Conservation (phyloP, 2,797 vertebrate species). For the Amphiprion clarkii region DNA sequence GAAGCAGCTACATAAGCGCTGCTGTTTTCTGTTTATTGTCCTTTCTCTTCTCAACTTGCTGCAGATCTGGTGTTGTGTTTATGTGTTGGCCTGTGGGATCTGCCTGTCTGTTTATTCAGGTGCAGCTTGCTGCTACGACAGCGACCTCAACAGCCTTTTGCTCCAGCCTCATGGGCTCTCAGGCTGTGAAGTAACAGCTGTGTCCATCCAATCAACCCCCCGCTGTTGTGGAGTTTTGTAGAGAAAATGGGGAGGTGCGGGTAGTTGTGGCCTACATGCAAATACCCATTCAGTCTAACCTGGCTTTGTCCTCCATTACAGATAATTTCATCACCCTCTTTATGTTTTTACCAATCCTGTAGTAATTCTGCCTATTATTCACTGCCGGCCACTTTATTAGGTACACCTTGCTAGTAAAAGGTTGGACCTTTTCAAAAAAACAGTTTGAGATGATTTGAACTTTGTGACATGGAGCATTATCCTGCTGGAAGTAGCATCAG, state of each 20-base stretch:
- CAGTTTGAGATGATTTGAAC: too few relatives aligned
- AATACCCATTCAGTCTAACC: neutral
- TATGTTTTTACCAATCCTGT: too few relatives aligned
- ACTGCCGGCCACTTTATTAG: too few relatives aligned
- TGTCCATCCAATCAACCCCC: neutral
- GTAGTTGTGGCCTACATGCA: neutral
- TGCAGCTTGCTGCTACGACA: slow-evolving; percentile 37
- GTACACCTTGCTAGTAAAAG: too few relatives aligned
- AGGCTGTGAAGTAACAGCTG: slow-evolving; percentile 29
- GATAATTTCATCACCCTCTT: neutral
- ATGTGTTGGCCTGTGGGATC: slow-evolving; percentile 19
- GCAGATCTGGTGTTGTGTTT: slow-evolving; percentile 27
- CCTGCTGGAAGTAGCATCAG: too few relatives aligned
- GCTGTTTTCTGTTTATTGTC: slow-evolving; percentile 20
- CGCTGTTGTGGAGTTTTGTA: slow-evolving; percentile 1
- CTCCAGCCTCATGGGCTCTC: neutral
- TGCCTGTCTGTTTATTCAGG: slow-evolving; percentile 65
- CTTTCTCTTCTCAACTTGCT: slow-evolving; percentile 1
- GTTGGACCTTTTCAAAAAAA: too few relatives aligned
- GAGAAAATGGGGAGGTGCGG: neutral
- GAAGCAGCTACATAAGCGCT: neutral
- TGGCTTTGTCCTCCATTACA: neutral
- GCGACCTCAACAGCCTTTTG: slow-evolving; percentile 17
- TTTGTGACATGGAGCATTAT: too few relatives aligned
- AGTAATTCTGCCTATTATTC: too few relatives aligned